Conservation (phyloP, 1,140 invertebrate species). For the Goniozus legneri region DNA sequence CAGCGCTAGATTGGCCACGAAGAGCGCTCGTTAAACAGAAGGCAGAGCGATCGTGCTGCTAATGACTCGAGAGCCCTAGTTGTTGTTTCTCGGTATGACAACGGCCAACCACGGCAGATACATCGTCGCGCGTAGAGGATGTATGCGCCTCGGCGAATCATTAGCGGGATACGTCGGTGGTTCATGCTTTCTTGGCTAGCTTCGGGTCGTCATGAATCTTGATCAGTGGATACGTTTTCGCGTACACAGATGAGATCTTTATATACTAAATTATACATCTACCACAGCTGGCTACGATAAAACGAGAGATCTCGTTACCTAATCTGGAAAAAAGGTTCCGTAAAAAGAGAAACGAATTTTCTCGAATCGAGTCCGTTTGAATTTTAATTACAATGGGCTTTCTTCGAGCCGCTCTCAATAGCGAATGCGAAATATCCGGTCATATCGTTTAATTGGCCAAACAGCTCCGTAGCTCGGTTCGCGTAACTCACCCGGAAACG, state of each 20-base stretch:
- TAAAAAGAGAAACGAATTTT: too few relatives aligned
- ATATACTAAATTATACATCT: neutral
- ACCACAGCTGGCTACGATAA: too few relatives aligned
- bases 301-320: too few relatives aligned
- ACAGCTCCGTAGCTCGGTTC: too few relatives aligned
- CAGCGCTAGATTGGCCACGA: too few relatives aligned
- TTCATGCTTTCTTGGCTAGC: neutral
- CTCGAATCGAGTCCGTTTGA: too few relatives aligned
- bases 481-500: too few relatives aligned
- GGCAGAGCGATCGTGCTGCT: constrained; percentile 17
- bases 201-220: constrained; percentile 1
- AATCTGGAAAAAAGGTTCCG: too few relatives aligned
- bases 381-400: too few relatives aligned
- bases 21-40: constrained; percentile 25
- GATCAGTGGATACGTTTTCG: neutral
- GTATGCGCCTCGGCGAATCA: constrained; percentile 15
- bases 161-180: constrained; percentile 19
- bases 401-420: too few relatives aligned
- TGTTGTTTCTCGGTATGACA: constrained; percentile 23
- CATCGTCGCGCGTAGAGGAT: constrained; percentile 22
- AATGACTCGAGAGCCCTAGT: constrained; percentile 15
- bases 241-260: neutral
- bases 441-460: too few relatives aligned
- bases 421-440: too few relatives aligned
- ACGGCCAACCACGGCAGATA: constrained; percentile 12